Evolutionary conservation across 2,888 invertebrate genomes (phyloP).

Genomic region (Sesia apiformis): DNA sequence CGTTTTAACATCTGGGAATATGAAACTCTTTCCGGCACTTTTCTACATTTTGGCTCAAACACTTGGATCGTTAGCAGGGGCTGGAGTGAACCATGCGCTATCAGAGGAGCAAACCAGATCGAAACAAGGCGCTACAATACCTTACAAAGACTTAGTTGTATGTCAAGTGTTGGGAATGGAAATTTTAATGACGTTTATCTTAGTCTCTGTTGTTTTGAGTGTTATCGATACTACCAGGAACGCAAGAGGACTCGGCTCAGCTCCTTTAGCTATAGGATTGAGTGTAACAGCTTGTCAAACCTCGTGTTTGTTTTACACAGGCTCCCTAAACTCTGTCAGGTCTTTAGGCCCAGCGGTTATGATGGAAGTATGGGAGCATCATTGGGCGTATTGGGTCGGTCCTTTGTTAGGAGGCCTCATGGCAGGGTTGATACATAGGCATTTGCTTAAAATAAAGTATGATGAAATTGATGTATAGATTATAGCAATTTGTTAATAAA

Average conservation of each 20-base stretch:
- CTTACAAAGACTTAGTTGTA: neutral
- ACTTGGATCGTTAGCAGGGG: constrained; percentile 21
- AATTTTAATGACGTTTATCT: constrained; percentile 11
- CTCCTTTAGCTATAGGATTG: constrained; percentile 10
- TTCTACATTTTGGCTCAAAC: constrained; percentile 22
- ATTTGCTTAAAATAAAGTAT: neutral
- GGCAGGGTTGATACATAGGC: constrained; percentile 9
- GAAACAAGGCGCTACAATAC: neutral
- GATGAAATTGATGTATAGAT: too few relatives aligned
- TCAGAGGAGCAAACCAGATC: neutral
- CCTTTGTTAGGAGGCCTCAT: constrained; percentile 9
- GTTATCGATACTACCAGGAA: constrained; percentile 1
- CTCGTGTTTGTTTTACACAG: constrained; percentile 7
- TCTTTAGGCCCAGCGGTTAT: constrained; percentile 13
- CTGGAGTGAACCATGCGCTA: neutral
- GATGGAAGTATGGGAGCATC: constrained; percentile 12
- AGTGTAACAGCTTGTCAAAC: constrained; percentile 10
- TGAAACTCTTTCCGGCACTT: constrained; percentile 17
- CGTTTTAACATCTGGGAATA: constrained; percentile 7
- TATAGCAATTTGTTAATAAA: too few relatives aligned
- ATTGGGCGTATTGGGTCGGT: constrained; percentile 13
- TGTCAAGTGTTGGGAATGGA: constrained; percentile 10
- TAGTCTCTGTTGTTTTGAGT: constrained; percentile 11
- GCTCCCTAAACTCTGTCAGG: constrained; percentile 11
- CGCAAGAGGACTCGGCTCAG: constrained; percentile 2